These are phyloP conservation scores for Peromyscus maniculatus DNA, from an alignment of 2,113 vertebrate species.

Conservation along the genomic window DNA sequence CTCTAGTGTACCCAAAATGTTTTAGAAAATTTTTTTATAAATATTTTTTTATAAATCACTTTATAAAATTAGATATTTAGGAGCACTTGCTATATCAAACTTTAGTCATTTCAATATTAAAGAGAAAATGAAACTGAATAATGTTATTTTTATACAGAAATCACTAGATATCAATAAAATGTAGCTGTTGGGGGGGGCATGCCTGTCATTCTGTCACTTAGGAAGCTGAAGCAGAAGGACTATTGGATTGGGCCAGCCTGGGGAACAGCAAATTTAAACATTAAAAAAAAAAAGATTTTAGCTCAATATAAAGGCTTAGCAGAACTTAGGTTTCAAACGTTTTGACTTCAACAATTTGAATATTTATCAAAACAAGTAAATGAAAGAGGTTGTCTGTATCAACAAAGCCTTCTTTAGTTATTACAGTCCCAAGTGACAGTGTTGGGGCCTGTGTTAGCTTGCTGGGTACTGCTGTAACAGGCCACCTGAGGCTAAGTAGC, in stretches of 20 bases:
- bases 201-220: not conserved
- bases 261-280: not conserved
- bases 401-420: not conserved
- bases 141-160: not conserved
- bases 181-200: not conserved
- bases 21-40: not conserved
- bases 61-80: slow-evolving; percentile 26
- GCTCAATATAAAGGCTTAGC: not conserved
- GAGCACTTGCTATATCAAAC: not conserved
- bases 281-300: too few relatives aligned
- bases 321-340: slow-evolving; percentile 70
- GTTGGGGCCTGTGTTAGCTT: not conserved
- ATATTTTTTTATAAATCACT: not conserved
- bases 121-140: not conserved
- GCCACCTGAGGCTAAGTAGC: not conserved
- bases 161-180: not conserved
- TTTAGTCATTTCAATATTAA: slow-evolving; percentile 16
- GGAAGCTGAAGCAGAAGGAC: not conserved
- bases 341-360: not conserved
- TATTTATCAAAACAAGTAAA: slow-evolving; percentile 1
- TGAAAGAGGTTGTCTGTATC: not conserved
- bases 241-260: not conserved
- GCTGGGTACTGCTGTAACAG: not conserved
- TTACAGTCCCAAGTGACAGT: not conserved
- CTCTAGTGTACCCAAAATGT: slow-evolving; percentile 46